Percentiles rank a stretch among this genome's conserved stretches.
Conservation (phyloP, 2,888 invertebrate species). For the Epicampocera succincta region DNA sequence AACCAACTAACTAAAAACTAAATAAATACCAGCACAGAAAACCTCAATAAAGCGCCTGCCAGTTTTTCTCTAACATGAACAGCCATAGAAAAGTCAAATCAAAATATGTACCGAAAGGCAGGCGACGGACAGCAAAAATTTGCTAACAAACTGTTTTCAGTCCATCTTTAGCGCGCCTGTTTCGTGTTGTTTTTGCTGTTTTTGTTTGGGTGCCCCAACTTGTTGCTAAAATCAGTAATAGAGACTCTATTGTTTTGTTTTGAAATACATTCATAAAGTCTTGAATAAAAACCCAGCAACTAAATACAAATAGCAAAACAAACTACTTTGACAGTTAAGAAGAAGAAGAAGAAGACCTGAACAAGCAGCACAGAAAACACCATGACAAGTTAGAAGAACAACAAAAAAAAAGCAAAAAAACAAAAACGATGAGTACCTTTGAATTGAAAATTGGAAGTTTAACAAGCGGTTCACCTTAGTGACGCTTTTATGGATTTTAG, state of each 20-base stretch:
- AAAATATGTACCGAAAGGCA: neutral
- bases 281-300: neutral
- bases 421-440: constrained; percentile 1
- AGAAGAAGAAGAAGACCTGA: constrained; percentile 41
- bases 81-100: constrained; percentile 44
- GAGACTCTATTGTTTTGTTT: constrained; percentile 54
- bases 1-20: constrained; percentile 27
- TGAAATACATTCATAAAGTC: constrained; percentile 39
- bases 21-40: neutral
- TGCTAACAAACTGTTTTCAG: constrained; percentile 40
- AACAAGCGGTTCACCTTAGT: constrained; percentile 60
- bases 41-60: constrained; percentile 34
- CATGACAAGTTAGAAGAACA: constrained; percentile 33
- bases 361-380: constrained; percentile 20
- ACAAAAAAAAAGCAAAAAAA: constrained; percentile 1
- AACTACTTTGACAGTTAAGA: constrained; percentile 61
- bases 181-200: neutral
- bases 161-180: constrained; percentile 41
- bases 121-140: constrained; percentile 32
- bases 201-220: neutral
- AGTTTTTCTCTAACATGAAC: neutral
- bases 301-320: constrained; percentile 47
- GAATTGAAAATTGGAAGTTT: constrained; percentile 56
- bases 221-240: constrained; percentile 23
- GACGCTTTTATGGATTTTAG: constrained; percentile 40